Conservation (phyloP, 2,113 vertebrate genomes). For the Tychaedon coryphoeus region DNA sequence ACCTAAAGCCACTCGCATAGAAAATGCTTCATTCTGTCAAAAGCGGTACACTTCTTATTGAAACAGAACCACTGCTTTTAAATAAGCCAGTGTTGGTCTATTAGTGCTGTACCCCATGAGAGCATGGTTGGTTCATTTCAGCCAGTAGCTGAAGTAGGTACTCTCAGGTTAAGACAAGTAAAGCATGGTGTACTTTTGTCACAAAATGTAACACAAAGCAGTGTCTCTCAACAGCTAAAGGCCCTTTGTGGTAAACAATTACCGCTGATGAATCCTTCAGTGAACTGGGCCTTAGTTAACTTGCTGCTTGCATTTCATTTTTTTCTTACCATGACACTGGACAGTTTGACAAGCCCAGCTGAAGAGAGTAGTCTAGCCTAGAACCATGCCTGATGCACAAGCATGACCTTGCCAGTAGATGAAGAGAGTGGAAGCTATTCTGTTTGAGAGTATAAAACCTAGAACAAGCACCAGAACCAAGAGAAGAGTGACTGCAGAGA, state of each 20-base stretch:
- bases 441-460: not conserved
- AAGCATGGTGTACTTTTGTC: not conserved
- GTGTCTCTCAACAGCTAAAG: not conserved
- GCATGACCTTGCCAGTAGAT: not conserved
- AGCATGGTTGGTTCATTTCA: not conserved
- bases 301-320: not conserved
- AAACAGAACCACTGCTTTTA: not conserved
- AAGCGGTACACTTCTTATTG: not conserved
- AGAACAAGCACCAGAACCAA: not conserved
- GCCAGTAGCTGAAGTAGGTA: not conserved
- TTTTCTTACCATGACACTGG: not conserved
- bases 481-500: not conserved
- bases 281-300: not conserved
- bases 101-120: fast-evolving
- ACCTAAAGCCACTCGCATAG: not conserved
- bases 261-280: fast-evolving
- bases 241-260: fast-evolving
- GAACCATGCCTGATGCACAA: not conserved
- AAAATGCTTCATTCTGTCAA: not conserved
- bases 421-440: not conserved
- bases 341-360: not conserved
- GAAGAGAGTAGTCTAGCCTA: not conserved
- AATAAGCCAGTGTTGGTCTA: not conserved
- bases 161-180: fast-evolving
- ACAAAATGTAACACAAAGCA: not conserved